A percentile compares a stretch with the other conserved stretches of the same genome.
Conservation (phyloP, 2,797 vertebrate species). For the Enteromius thamalakanensis region DNA sequence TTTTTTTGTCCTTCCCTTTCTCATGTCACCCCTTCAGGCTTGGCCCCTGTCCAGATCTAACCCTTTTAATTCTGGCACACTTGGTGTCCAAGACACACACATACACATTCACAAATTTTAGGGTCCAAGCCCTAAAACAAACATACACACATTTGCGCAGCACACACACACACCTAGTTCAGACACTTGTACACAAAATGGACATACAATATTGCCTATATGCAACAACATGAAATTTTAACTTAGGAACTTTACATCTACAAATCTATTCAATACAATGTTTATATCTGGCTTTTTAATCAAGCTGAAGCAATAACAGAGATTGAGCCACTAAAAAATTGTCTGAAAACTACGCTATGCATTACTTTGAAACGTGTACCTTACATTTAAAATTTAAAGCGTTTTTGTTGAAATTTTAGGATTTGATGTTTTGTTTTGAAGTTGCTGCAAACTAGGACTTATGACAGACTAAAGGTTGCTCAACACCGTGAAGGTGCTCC, state of each 20-base stretch:
- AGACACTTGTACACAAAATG: neutral
- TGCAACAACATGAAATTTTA: neutral
- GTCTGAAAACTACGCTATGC: neutral
- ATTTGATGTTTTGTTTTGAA: neutral
- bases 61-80: slow-evolving; percentile 29
- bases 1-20: slow-evolving; percentile 60
- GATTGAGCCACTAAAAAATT: neutral
- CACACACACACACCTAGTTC: slow-evolving; percentile 5
- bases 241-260: neutral
- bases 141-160: neutral
- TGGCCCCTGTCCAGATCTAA: slow-evolving; percentile 74
- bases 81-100: slow-evolving; percentile 2
- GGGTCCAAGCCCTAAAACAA: neutral
- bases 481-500: neutral
- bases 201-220: neutral
- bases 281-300: neutral
- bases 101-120: neutral
- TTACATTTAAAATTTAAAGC: neutral
- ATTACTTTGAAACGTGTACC: neutral
- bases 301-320: neutral
- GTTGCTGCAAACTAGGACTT: neutral
- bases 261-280: neutral
- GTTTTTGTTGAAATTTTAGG: neutral
- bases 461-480: neutral
- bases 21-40: slow-evolving; percentile 73